These are phyloP conservation scores for Gnathonemus echidnorhynchus DNA, from an alignment of 2,113 vertebrate species.

Conservation along the genomic window DNA sequence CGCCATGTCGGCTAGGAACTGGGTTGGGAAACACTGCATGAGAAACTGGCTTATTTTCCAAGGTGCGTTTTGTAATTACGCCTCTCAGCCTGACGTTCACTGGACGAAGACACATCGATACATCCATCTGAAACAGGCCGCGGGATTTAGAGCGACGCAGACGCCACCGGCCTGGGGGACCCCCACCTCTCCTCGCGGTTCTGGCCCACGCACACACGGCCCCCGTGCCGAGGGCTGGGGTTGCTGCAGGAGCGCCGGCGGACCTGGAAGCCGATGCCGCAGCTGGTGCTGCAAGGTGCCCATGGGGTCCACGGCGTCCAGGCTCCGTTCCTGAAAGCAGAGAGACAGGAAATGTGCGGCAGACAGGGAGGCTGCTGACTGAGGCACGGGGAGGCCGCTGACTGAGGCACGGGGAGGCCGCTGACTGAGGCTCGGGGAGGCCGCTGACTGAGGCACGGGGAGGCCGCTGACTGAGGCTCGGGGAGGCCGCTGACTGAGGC, in stretches of 20 bases:
- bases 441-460: too few species aligned
- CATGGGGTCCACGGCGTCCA: slow-evolving; percentile 95
- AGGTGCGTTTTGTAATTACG: background rate
- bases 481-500: too few species aligned
- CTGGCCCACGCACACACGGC: slow-evolving; percentile 87
- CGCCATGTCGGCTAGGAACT: background rate
- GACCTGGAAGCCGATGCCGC: slow-evolving; percentile 91
- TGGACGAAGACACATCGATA: background rate
- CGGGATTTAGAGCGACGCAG: background rate
- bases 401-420: too few species aligned
- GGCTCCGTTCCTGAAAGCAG: slow-evolving; percentile 76
- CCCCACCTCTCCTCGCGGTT: slow-evolving; percentile 84
- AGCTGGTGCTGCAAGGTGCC: slow-evolving; percentile 89
- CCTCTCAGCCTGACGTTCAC: background rate
- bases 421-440: too few species aligned
- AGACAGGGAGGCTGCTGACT: background rate
- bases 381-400: background rate
- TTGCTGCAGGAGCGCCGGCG: slow-evolving; percentile 92
- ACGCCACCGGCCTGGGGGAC: background rate
- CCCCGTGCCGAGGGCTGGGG: slow-evolving; percentile 83
- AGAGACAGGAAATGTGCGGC: background rate
- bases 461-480: too few species aligned
- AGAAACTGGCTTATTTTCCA: background rate
- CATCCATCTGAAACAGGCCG: background rate
- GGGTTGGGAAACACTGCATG: background rate